Evolutionary conservation across 2,888 invertebrate genomes (phyloP), one percentile per base, ranked within the genome.

Genomic region (Eupithecia abbreviata): DNA sequence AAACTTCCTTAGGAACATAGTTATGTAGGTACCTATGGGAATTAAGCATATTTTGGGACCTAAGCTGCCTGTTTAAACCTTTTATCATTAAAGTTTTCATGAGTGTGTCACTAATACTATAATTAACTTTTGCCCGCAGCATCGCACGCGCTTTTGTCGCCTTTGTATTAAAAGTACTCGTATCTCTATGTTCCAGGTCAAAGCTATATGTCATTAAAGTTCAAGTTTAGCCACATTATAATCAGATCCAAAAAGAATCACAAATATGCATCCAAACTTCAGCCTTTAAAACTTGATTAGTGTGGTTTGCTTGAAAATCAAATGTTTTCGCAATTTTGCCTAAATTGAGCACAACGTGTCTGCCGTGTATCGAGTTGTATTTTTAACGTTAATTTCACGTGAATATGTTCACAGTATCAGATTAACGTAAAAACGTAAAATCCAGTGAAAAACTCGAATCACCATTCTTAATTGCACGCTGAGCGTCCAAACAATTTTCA

Each of bases 401-500:
- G 66, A 49, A 65, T 66, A 13, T 12, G 47, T 49, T 66, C 65
- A n/a, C 58, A n/a, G 41, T 41, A 72, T 73, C 58, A 41, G 18
- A 58, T 58, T 51, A 58, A 58, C 58, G 58, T 58, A 58, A 58
- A 30, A 69, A 12, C 47, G 62, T 68, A 62, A 67, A 77, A 30
- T 41, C 9, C 49, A 69, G 49, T 70, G 62, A 73, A 78, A 73
- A 62, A 68, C 43, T 71, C 71, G 43, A 67, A 71, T 78, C 71
- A 75, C 65, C 71, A 47, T 51, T 49, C 58, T 73, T 78, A 73
- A 75, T 75, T 75, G 68, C 75, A n/a, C 42, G 62, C 67, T 67
- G 71, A 67, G 68, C 73, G 73, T 78, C 73, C 71, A 18, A 73
- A 75, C 67, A 71, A 68, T 62, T 79, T 66, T 76, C 71, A 68